Conservation (phyloP, 2,888 invertebrate species). For the Mythimna ferrago region DNA sequence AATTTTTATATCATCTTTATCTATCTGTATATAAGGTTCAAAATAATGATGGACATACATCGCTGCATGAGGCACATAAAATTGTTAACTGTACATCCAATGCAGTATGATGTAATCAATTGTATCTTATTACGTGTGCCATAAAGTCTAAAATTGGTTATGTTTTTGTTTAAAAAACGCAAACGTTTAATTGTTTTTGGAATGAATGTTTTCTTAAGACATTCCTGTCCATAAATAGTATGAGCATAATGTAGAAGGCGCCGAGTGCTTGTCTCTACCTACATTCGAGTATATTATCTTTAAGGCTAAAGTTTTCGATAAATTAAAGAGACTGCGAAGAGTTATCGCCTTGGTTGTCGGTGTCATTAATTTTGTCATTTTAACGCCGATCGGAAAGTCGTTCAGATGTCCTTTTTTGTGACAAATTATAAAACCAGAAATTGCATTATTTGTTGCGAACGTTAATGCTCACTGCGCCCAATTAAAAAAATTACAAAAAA, state of each 20-base stretch:
- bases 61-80: conserved; percentile 24
- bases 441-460: conserved; percentile 37
- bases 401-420: conserved; percentile 49
- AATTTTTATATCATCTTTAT: conserved; percentile 32
- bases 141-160: conserved; percentile 65
- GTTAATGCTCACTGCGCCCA: conserved; percentile 38
- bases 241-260: conserved; percentile 77
- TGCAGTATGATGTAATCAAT: conserved; percentile 50
- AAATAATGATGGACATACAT: conserved; percentile 48
- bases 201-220: conserved; percentile 83
- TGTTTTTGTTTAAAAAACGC: conserved; percentile 51
- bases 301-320: conserved; percentile 48
- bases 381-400: conserved; percentile 39
- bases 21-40: conserved; percentile 59
- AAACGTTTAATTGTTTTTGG: conserved; percentile 71
- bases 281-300: conserved; percentile 37
- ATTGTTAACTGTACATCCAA: conserved; percentile 42
- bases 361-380: conserved; percentile 59
- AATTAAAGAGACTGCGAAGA: conserved; percentile 45
- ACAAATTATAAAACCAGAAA: conserved; percentile 50
- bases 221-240: conserved; percentile 88
- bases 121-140: conserved; percentile 54
- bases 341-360: conserved; percentile 34
- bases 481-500: conserved; percentile 50
- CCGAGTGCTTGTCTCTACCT: conserved; percentile 51